Conservation (phyloP, 2,888 invertebrate species). For the Heliconius erato region DNA sequence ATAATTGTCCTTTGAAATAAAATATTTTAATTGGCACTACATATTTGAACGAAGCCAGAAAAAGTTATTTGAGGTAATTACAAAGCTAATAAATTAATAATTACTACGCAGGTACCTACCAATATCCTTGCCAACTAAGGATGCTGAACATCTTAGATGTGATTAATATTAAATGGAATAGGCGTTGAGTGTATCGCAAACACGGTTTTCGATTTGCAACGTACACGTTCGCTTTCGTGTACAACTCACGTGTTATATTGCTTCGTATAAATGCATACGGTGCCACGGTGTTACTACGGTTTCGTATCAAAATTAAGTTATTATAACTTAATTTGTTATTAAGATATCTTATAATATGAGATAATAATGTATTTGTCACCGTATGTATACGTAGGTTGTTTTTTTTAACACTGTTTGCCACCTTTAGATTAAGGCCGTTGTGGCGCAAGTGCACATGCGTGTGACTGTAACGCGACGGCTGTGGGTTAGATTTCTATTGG, state of each 20-base stretch:
- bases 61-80: background rate
- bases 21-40: too few relatives aligned
- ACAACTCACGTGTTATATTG: slow-evolving; percentile 48
- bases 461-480: too few relatives aligned
- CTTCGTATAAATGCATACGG: slow-evolving; percentile 44
- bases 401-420: too few relatives aligned
- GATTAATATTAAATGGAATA: slow-evolving; percentile 42
- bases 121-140: background rate
- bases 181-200: slow-evolving; percentile 44
- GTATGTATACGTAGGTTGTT: too few relatives aligned
- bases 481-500: too few relatives aligned
- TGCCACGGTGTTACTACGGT: slow-evolving; percentile 29
- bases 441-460: too few relatives aligned
- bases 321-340: background rate
- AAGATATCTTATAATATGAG: background rate
- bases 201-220: slow-evolving; percentile 47
- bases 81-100: background rate
- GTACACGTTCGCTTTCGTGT: slow-evolving; percentile 45
- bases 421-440: too few relatives aligned
- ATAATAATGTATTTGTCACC: background rate
- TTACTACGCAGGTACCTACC: background rate
- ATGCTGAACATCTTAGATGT: slow-evolving; percentile 17
- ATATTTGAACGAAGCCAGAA: background rate
- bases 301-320: background rate
- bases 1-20: too few relatives aligned